Evolutionary conservation across 2,888 invertebrate genomes (phyloP).

Genomic region (Drosophila suboccidentalis): DNA sequence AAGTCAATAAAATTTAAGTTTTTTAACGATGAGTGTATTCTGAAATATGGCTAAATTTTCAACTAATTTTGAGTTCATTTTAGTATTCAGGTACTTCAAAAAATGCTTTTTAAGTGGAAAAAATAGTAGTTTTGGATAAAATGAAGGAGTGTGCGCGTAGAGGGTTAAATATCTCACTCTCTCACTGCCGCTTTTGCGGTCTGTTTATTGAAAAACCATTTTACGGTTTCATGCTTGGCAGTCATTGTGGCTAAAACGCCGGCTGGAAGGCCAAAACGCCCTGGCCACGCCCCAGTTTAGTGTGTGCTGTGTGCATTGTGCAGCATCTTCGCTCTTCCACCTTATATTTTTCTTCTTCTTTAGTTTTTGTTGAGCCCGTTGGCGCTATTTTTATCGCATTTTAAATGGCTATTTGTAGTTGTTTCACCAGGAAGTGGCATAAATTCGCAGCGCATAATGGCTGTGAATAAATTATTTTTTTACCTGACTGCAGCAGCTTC

Average conservation of each 20-base stretch:
- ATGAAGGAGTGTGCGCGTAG: not conserved
- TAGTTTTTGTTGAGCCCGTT: conserved; percentile 58
- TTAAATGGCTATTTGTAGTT: conserved; percentile 83
- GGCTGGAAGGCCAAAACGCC: conserved; percentile 18
- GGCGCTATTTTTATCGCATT: conserved; percentile 83
- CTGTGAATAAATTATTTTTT: conserved; percentile 82
- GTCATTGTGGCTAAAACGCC: conserved; percentile 65
- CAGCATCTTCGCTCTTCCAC: conserved; percentile 57
- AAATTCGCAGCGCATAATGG: conserved; percentile 79
- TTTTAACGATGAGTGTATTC: too few relatives aligned
- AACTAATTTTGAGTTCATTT: too few relatives aligned
- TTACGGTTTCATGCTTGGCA: conserved; percentile 80
- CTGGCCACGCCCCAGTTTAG: conserved; percentile 48
- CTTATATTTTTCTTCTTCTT: not conserved
- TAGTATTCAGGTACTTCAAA: too few relatives aligned
- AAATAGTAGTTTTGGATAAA: too few relatives aligned
- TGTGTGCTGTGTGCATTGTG: conserved; percentile 37
- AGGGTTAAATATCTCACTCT: not conserved
- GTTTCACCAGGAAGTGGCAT: conserved; percentile 83
- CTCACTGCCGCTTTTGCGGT: conserved; percentile 17
- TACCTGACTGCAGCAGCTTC: conserved; percentile 50
- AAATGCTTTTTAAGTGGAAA: too few relatives aligned
- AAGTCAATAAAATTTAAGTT: too few relatives aligned
- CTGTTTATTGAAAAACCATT: conserved; percentile 76
- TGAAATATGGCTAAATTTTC: too few relatives aligned